Percentiles rank a stretch among this genome's conserved stretches.
These are phyloP conservation scores for Mastomys coucha DNA, from an alignment of 2,113 vertebrate species.

Conservation along the genomic window DNA sequence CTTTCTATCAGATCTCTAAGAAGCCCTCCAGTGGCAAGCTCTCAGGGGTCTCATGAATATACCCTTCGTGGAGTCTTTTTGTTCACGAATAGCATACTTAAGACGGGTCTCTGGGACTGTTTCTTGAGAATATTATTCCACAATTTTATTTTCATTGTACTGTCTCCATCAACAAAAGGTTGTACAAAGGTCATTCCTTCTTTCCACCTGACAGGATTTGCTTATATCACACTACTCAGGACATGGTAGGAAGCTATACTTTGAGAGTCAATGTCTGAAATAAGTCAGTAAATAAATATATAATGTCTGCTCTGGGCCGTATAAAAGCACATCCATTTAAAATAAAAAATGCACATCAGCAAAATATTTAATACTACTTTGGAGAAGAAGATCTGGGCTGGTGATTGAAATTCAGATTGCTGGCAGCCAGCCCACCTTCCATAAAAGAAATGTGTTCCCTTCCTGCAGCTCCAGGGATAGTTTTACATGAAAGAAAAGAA, in stretches of 20 bases:
- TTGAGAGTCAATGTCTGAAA: slow-evolving; percentile 33
- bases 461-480: neutral
- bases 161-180: neutral
- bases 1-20: neutral
- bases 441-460: slow-evolving; percentile 76
- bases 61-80: neutral
- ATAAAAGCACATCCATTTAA: slow-evolving; percentile 76
- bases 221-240: slow-evolving; percentile 19
- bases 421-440: slow-evolving; percentile 81
- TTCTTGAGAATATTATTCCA: neutral
- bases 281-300: slow-evolving; percentile 28
- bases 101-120: neutral
- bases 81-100: neutral
- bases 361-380: slow-evolving; percentile 79
- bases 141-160: neutral
- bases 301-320: slow-evolving; percentile 50
- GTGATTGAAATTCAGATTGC: slow-evolving; percentile 78
- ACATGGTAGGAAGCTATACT: neutral
- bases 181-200: neutral
- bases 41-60: slow-evolving; percentile 21
- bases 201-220: neutral
- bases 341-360: slow-evolving; percentile 79
- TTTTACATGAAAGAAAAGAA: slow-evolving; percentile 31
- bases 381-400: slow-evolving; percentile 70
- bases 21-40: neutral